A percentile compares a stretch with the other conserved stretches of the same genome.
phyloP scores from a whole-genome alignment of 2,888 invertebrate genomes.

The Trachelus stipa region DNA sequence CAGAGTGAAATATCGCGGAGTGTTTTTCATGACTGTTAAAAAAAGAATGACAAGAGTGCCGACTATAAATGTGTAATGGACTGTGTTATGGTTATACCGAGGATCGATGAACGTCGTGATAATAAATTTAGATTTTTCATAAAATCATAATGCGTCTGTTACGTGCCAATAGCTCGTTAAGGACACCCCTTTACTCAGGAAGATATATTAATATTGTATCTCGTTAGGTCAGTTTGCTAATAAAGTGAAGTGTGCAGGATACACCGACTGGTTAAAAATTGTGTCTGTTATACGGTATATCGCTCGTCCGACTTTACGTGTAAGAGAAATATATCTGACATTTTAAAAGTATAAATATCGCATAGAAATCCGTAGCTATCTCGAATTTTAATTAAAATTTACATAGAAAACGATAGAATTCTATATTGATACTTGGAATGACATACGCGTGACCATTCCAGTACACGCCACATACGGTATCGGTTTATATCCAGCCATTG shows the following conservation, averaged over 20 bases:
- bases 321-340: not conserved
- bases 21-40: not conserved
- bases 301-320: not conserved
- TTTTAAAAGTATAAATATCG: not conserved
- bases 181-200: not conserved
- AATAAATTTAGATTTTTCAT: not conserved
- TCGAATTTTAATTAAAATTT: conserved; percentile 8
- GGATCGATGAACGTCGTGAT: not conserved
- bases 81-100: not conserved
- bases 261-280: not conserved
- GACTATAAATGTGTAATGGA: not conserved
- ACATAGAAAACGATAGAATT: not conserved
- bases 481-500: not conserved
- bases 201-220: not conserved
- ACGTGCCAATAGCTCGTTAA: not conserved
- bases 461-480: not conserved
- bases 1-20: not conserved
- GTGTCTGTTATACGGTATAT: not conserved
- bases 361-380: not conserved
- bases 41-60: not conserved
- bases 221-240: not conserved
- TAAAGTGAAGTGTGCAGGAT: not conserved
- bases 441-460: not conserved
- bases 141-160: not conserved
- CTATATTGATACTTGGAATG: not conserved